Evolutionary conservation across 2,888 invertebrate species (phyloP), one percentile per base, ranked within the genome.

Genomic region (Agrilus mali): DNA sequence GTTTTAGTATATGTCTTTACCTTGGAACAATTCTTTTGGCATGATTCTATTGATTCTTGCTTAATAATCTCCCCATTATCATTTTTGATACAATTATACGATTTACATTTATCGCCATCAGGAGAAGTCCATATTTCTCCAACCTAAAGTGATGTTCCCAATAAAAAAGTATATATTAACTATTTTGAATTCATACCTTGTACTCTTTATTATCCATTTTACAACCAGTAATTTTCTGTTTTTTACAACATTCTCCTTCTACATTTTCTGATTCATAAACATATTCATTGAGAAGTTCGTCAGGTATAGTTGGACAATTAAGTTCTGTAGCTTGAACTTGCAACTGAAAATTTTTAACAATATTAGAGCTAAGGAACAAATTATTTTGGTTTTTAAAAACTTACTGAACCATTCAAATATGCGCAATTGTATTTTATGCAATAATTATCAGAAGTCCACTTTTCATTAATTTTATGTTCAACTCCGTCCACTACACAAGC

Each of bases 401-500:
- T 61, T 55, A 65, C 62, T 42, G 59, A 55, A 45, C 72, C 76
- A 44, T 76, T 68, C n/a, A 65, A 51, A n/a, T 69, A 61, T 5
- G 70, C 56, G 54, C 83, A 84, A 4, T 69, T 67, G 54, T 72
- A 80, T 51, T 70, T 73, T 6, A 72, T 73, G 57, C 83, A 83
- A 58, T 67, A 68, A 65, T 82, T 82, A 0, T 58, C 40, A 0
- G 80, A 79, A 0, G 61, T 61, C 82, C 82, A 83, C 44, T 66
- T 60, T 27, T 72, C 68, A 0, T 74, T 77, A 27, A 75, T 61
- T 34, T 64, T 54, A 35, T 69, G 65, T 14, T 72, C 55, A 8
- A 53, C 45, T 1, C 72, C 75, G 38, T 71, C 70, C 33, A 73
- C 65, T 2, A 78, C 68, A 66, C 65, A 60, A 4, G 75, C 75